Conservation (phyloP, 2,113 vertebrate genomes). For the Odocoileus hemionus region DNA sequence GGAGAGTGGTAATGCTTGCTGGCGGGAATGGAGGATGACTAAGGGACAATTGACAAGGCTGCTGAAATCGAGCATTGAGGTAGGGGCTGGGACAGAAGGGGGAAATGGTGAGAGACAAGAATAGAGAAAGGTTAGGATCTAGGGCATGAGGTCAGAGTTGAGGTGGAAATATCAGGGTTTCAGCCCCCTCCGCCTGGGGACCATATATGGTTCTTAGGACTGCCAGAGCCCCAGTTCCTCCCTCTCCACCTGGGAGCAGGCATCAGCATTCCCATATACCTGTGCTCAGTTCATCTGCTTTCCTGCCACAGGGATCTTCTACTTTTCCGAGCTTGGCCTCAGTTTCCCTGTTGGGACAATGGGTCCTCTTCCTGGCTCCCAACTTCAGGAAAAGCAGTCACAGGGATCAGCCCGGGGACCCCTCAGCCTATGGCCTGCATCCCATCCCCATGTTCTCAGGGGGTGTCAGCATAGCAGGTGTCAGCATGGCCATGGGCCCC, state of each 20-base stretch:
- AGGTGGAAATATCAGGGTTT: neutral
- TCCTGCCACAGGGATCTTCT: neutral
- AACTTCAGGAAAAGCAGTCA: neutral
- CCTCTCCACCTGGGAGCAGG: neutral
- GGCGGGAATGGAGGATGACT: neutral
- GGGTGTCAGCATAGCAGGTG: slow-evolving; percentile 55
- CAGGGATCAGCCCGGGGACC: neutral
- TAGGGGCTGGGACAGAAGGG: neutral
- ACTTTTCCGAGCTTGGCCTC: neutral
- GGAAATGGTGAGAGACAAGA: neutral
- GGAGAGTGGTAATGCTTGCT: neutral
- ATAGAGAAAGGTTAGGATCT: neutral
- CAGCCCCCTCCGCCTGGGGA: neutral
- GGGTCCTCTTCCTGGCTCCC: neutral
- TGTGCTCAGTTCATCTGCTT: neutral
- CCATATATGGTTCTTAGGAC: neutral
- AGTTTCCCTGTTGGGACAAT: neutral
- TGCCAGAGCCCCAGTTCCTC: neutral
- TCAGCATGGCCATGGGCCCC: neutral
- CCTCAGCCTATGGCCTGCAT: neutral
- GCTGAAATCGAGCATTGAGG: neutral
- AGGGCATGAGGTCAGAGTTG: neutral
- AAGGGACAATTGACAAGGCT: neutral
- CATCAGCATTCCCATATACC: neutral
- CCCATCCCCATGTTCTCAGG: neutral